Evolutionary conservation across 2,888 invertebrate genomes (phyloP).

Genomic region (Rhagonycha lutea): DNA sequence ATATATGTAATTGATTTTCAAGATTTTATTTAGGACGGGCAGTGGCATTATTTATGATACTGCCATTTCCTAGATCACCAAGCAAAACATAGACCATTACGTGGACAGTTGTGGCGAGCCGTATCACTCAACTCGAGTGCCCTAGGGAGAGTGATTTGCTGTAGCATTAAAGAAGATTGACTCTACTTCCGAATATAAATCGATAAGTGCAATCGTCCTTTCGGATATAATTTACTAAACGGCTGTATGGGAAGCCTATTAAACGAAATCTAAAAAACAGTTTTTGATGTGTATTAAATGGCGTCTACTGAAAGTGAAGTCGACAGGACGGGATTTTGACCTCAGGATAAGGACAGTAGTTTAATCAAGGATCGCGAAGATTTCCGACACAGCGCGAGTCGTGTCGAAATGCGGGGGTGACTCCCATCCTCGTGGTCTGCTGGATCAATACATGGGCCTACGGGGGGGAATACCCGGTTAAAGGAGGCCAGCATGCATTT

Average conservation of each 20-base stretch:
- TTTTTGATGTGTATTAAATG: conserved; percentile 22
- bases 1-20: conserved; percentile 51
- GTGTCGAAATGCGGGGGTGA: conserved; percentile 44
- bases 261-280: conserved; percentile 27
- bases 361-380: conserved; percentile 47
- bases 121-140: conserved; percentile 41
- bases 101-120: conserved; percentile 46
- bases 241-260: conserved; percentile 4
- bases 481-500: conserved; percentile 33
- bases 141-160: conserved; percentile 44
- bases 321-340: conserved; percentile 38
- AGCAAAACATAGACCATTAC: conserved; percentile 48
- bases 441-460: conserved; percentile 50
- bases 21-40: conserved; percentile 46
- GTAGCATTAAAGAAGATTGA: conserved; percentile 42
- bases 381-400: conserved; percentile 44
- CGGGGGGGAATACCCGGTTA: conserved; percentile 33
- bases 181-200: conserved; percentile 29
- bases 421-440: conserved; percentile 50
- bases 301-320: conserved; percentile 28
- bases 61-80: conserved; percentile 50
- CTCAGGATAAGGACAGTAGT: conserved; percentile 40
- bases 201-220: conserved; percentile 26
- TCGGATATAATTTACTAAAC: background rate
- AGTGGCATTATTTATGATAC: conserved; percentile 51